A percentile compares a stretch with the other conserved stretches of the same genome.
phyloP scores from a whole-genome alignment of 2,113 vertebrate genomes.

The Larimichthys crocea region DNA sequence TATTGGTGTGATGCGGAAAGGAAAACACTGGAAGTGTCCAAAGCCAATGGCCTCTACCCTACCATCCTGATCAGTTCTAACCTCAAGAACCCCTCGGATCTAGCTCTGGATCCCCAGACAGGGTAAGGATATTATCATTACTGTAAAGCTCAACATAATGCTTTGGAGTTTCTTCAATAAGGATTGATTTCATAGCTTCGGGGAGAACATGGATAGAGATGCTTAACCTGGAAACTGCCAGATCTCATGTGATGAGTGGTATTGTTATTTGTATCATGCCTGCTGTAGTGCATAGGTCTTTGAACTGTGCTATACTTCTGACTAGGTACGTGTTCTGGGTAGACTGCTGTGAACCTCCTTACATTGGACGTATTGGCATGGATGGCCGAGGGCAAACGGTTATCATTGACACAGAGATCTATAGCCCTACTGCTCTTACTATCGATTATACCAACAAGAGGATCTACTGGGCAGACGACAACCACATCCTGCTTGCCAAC shows the following conservation, averaged over 20 bases:
- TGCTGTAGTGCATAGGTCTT: neutral
- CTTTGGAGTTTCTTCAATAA: neutral
- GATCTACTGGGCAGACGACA: conserved; percentile 97
- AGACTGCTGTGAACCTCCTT: conserved; percentile 94
- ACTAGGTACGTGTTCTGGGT: conserved; percentile 96
- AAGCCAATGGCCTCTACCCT: conserved; percentile 95
- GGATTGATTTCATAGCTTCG: conserved; percentile 17
- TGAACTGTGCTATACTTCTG: conserved; percentile 25
- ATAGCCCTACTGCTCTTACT: conserved; percentile 93
- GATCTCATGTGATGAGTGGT: neutral
- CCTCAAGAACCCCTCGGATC: conserved; percentile 92
- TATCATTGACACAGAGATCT: conserved; percentile 93
- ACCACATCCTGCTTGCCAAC: conserved; percentile 95
- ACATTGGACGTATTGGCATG: conserved; percentile 96
- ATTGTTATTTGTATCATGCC: conserved; percentile 10
- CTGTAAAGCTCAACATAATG: neutral
- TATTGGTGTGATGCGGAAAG: conserved; percentile 97
- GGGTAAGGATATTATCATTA: conserved; percentile 84
- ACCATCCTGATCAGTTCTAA: conserved; percentile 91
- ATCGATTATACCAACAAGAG: conserved; percentile 97
- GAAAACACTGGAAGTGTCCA: conserved; percentile 97
- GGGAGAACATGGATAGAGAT: neutral
- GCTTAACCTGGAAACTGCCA: neutral
- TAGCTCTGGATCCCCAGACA: conserved; percentile 91
- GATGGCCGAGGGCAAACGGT: conserved; percentile 91